Evolutionary conservation across 1,140 invertebrate genomes (phyloP), one percentile per base, ranked within the genome.

Genomic region (Dreissena rostriformis): DNA sequence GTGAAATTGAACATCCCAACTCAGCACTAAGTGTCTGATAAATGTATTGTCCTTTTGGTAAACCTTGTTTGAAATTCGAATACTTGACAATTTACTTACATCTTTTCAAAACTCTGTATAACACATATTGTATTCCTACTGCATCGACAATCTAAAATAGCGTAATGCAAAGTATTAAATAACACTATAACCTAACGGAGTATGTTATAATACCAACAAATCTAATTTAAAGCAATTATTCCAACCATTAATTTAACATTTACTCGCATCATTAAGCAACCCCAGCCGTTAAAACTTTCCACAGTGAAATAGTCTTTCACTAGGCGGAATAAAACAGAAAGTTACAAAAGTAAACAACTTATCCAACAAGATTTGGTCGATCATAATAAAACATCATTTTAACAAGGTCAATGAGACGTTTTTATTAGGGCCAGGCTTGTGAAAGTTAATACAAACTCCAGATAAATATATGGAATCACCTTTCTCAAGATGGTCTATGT

Each of bases 81-180:
- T 22, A 22, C 6, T 39, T 39, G 2, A 8, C 39, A 68, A 14
- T 71, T 29, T 39, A 74, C 51, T 78, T 55, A 78, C 76, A 52
- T 52, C 68, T 68, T 68, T 52, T 78, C 76, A 53, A 53, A 68
- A 19, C 51, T 51, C 63, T 67, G 76, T 29, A 17, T 29, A 51
- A 78, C 28, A 22, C 76, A 78, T 15, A 78, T 19, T 26, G 53
- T 11, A 22, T 68, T 52, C 28, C 19, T 17, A 53, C 29, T 52
- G 55, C 76, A 78, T 14, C n/a, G 11, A 15, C 76, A 78, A n/a
- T 68, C 76, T 78, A 26, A 29, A 10, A 66, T n/a, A 1, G 22
- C 6, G 55, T 8, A 4, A 73, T 0, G 26, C 6, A 39, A 73
- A n/a, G 49, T 52, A 15, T 17, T 19, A n/a, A 51, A 73, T 5